A percentile compares a stretch with the other conserved stretches of the same genome.
Evolutionary conservation across 2,888 invertebrate genomes (phyloP).

Genomic region (Conomelus anceps): DNA sequence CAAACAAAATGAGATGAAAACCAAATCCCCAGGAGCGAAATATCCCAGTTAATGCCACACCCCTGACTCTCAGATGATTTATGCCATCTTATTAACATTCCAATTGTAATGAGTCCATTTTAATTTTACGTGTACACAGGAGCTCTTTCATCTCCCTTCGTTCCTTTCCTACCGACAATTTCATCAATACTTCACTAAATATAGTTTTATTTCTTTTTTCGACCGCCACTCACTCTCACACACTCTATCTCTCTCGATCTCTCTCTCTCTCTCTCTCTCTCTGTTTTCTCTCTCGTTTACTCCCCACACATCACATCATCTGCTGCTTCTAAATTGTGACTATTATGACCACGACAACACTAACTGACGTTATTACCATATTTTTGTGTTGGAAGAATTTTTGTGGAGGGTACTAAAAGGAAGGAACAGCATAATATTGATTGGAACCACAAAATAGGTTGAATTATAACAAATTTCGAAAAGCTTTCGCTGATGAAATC

Average conservation of each 20-base stretch:
- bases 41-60: background rate
- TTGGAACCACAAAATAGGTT: background rate
- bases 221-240: too few relatives aligned
- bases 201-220: background rate
- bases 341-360: background rate
- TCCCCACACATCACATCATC: background rate
- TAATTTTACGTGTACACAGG: background rate
- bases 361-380: background rate
- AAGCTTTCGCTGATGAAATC: too few relatives aligned
- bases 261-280: background rate
- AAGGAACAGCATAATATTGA: too few relatives aligned
- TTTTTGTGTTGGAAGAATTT: background rate
- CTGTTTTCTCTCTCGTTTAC: background rate
- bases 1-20: background rate
- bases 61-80: conserved; percentile 2
- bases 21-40: background rate
- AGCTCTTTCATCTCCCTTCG: background rate
- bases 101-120: conserved; percentile 4
- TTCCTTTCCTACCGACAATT: background rate
- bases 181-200: background rate
- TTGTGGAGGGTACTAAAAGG: background rate
- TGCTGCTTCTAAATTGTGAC: background rate
- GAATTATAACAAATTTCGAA: too few relatives aligned
- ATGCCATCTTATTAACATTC: conserved; percentile 6
- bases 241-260: background rate